phyloP scores from a whole-genome alignment of 1,140 invertebrate species.

The Drosophila mojavensis region DNA sequence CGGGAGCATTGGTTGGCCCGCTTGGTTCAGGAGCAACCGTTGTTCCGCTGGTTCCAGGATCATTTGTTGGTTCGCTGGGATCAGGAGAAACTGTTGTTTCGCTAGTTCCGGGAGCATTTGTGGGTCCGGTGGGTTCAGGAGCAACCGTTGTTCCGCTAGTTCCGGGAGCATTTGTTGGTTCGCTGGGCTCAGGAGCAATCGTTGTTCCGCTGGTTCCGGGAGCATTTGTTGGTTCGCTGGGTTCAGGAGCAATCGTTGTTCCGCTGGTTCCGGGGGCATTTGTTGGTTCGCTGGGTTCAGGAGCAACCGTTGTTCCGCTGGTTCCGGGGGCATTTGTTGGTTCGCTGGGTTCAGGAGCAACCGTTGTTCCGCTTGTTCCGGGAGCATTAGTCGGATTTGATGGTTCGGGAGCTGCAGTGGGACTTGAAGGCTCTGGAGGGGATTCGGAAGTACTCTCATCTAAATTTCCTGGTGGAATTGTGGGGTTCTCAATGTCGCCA shows the following conservation, averaged over 20 bases:
- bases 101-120: neutral
- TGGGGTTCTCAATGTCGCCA: constrained; percentile 69
- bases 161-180: neutral
- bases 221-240: neutral
- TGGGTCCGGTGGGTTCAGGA: neutral
- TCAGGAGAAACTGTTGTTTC: neutral
- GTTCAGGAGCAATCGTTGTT: neutral
- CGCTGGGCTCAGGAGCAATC: neutral
- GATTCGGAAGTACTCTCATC: constrained; percentile 32
- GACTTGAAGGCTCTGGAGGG: too few species aligned
- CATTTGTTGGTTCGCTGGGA: neutral
- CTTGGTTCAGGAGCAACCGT: neutral
- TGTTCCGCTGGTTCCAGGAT: neutral
- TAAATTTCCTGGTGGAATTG: constrained; percentile 49
- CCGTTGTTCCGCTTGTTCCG: neutral
- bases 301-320: neutral
- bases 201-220: neutral
- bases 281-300: neutral
- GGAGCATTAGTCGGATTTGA: neutral
- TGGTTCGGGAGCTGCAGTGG: too few species aligned
- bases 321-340: neutral
- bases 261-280: neutral
- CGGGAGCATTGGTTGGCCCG: neutral
- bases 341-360: neutral
- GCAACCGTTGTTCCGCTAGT: neutral